These are phyloP conservation scores for Pterocles burchelli DNA, from an alignment of 2,113 vertebrate species.

Conservation along the genomic window DNA sequence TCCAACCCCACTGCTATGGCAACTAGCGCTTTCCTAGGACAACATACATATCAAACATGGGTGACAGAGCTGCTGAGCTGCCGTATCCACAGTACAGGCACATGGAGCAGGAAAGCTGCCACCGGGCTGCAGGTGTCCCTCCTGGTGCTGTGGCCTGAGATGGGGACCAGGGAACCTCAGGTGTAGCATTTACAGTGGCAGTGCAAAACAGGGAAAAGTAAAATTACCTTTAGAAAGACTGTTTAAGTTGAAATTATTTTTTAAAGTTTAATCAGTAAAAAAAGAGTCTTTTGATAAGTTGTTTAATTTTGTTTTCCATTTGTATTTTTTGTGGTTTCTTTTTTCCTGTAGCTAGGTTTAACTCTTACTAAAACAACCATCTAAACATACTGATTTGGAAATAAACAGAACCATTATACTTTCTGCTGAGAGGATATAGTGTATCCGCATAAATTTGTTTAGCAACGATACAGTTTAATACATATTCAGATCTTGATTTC, in stretches of 20 bases:
- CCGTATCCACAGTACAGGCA: not conserved
- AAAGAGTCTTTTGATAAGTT: not conserved
- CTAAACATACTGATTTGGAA: not conserved
- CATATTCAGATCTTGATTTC: not conserved
- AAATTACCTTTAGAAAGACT: not conserved
- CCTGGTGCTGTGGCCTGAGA: not conserved
- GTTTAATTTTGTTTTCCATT: not conserved
- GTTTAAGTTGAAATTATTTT: not conserved
- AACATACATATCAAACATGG: fast-evolving
- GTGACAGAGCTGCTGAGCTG: not conserved
- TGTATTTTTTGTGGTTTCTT: not conserved
- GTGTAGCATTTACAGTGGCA: not conserved
- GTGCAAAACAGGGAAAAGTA: not conserved
- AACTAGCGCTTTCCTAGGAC: not conserved
- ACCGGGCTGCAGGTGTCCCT: not conserved
- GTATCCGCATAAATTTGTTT: not conserved
- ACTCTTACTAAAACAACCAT: not conserved
- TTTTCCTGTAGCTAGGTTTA: not conserved
- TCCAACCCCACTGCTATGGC: not conserved
- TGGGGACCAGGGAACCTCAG: not conserved
- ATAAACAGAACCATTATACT: not conserved
- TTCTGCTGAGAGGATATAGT: not conserved
- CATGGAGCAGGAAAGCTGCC: not conserved
- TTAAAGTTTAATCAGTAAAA: not conserved
- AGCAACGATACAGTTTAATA: not conserved